A percentile compares a stretch with the other conserved stretches of the same genome.
Evolutionary conservation across 2,888 invertebrate species (phyloP).

Genomic region (Scaptomyza flava): DNA sequence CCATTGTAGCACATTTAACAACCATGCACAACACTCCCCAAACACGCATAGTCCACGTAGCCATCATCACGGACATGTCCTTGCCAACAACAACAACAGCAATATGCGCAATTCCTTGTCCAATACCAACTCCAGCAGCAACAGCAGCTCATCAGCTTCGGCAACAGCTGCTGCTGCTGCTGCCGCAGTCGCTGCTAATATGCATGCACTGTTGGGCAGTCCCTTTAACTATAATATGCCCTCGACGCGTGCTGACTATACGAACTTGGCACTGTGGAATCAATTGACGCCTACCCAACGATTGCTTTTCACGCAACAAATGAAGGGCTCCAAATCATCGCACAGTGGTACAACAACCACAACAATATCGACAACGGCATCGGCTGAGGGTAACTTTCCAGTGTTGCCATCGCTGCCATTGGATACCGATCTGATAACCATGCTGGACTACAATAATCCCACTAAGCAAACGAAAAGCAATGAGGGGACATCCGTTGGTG

Average conservation of each 20-base stretch:
- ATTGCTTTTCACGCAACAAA: constrained; percentile 78
- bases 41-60: constrained; percentile 58
- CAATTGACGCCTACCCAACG: constrained; percentile 79
- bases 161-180: constrained; percentile 47
- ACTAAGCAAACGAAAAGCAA: constrained; percentile 55
- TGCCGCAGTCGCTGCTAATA: constrained; percentile 62
- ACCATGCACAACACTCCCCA: constrained; percentile 63
- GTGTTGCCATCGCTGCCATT: constrained; percentile 76
- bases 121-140: constrained; percentile 11
- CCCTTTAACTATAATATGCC: constrained; percentile 78
- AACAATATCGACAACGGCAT: constrained; percentile 13
- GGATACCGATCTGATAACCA: constrained; percentile 80
- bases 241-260: constrained; percentile 74
- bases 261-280: constrained; percentile 82
- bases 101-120: constrained; percentile 38
- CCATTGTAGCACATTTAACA: constrained; percentile 61
- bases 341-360: constrained; percentile 22
- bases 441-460: constrained; percentile 81
- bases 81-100: constrained; percentile 53
- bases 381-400: constrained; percentile 57
- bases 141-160: constrained; percentile 8
- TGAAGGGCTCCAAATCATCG: constrained; percentile 60
- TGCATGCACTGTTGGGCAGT: constrained; percentile 59
- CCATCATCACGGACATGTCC: constrained; percentile 68
- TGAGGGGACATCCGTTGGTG: neutral